These are phyloP conservation scores for Halictus ligatus DNA, from an alignment of 2,888 invertebrate species.

Conservation along the genomic window DNA sequence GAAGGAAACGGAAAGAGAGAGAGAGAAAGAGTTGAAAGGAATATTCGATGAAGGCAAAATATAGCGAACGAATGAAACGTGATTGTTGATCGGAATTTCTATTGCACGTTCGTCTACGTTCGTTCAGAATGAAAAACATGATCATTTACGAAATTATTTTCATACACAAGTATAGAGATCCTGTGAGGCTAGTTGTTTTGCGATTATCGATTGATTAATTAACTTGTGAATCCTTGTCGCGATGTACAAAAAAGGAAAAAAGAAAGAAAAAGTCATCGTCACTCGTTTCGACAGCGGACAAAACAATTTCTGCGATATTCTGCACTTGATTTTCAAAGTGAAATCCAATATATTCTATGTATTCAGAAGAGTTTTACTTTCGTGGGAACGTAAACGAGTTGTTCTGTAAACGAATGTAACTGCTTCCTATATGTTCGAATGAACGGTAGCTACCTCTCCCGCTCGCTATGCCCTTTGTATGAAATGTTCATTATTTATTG, in stretches of 20 bases:
- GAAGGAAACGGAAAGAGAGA: background rate
- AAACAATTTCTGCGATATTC: conserved; percentile 18
- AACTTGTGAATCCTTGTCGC: conserved; percentile 25
- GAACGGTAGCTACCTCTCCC: conserved; percentile 42
- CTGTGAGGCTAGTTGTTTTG: conserved; percentile 13
- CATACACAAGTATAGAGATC: conserved; percentile 46
- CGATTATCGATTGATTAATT: background rate
- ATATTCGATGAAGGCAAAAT: conserved; percentile 17
- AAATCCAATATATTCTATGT: conserved; percentile 11
- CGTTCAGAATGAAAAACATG: background rate
- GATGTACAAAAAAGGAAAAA: conserved; percentile 2
- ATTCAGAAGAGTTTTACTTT: conserved; percentile 21
- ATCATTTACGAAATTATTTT: conserved; percentile 54
- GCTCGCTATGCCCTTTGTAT: conserved; percentile 49
- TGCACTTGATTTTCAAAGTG: conserved; percentile 29
- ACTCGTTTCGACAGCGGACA: conserved; percentile 21
- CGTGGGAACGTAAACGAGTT: conserved; percentile 9
- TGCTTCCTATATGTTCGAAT: conserved; percentile 31
- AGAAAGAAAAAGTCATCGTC: conserved; percentile 5
- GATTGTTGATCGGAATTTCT: conserved; percentile 38
- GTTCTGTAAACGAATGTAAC: conserved; percentile 27
- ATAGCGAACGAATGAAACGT: conserved; percentile 23
- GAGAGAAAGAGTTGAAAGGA: background rate
- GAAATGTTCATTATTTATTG: conserved; percentile 55
- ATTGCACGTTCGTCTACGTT: conserved; percentile 22